Evolutionary conservation across 2,888 invertebrate genomes (phyloP).

Genomic region (Acanthosepion pharaonis): DNA sequence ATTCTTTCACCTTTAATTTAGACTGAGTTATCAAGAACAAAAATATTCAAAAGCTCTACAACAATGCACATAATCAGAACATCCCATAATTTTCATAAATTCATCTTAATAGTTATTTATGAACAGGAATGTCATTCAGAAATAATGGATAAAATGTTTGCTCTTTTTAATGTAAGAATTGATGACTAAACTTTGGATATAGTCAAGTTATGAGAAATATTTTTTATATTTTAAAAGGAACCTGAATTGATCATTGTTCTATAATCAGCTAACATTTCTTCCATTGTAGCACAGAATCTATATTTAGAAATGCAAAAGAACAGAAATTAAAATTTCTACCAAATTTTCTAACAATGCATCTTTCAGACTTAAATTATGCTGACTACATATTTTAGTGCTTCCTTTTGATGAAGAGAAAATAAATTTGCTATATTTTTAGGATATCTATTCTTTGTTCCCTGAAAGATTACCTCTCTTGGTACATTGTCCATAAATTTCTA

Average conservation of each 20-base stretch:
- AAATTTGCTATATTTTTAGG: background rate
- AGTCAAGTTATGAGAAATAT: background rate
- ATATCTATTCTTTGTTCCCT: background rate
- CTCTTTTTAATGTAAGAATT: background rate
- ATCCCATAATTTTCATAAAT: background rate
- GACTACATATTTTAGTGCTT: background rate
- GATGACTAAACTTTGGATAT: background rate
- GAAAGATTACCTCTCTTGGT: background rate
- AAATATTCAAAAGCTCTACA: too few species aligned
- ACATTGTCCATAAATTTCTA: constrained; percentile 33
- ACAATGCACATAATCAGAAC: too few species aligned
- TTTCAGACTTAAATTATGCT: constrained; percentile 4
- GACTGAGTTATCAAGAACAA: background rate
- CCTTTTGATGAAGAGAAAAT: background rate
- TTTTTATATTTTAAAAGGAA: constrained; percentile 18
- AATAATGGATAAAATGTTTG: background rate
- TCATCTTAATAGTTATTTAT: background rate
- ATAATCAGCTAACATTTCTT: background rate
- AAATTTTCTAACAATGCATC: constrained; percentile 7
- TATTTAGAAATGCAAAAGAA: too few species aligned
- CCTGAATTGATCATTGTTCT: background rate
- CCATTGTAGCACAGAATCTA: background rate
- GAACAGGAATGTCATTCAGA: background rate
- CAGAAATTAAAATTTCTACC: background rate
- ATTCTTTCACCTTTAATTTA: background rate